phyloP scores from a whole-genome alignment of 2,888 invertebrate species.

The Himalopsyche japonica region DNA sequence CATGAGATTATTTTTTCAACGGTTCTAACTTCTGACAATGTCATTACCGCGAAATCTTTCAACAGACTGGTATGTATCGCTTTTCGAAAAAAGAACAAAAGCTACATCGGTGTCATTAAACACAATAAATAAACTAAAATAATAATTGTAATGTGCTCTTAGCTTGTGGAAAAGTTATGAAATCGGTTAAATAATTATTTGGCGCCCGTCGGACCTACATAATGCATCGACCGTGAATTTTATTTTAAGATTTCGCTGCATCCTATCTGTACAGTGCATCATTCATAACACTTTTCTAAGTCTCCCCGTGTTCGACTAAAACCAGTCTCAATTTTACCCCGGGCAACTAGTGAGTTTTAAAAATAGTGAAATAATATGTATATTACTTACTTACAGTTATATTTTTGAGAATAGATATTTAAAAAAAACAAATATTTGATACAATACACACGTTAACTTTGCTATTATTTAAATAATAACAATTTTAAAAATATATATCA shows the following conservation, averaged over 20 bases:
- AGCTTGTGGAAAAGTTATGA: not conserved
- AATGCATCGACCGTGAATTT: constrained; percentile 29
- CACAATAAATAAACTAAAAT: not conserved
- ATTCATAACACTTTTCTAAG: not conserved
- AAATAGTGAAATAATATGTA: not conserved
- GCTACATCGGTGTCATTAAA: not conserved
- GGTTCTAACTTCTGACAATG: constrained; percentile 19
- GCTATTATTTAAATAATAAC: no score
- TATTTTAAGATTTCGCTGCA: constrained; percentile 25
- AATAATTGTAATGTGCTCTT: not conserved
- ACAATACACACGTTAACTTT: no score
- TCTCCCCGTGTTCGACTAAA: not conserved
- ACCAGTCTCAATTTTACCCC: not conserved
- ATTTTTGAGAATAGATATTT: no score
- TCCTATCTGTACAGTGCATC: constrained; percentile 4
- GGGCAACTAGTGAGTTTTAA: not conserved
- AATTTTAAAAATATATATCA: no score
- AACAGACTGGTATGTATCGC: not conserved
- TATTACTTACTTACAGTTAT: no score
- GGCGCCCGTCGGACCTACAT: constrained; percentile 6
- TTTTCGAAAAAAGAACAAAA: not conserved
- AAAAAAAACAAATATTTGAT: no score
- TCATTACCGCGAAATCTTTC: constrained; percentile 30
- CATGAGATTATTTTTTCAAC: constrained; percentile 14
- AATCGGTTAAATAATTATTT: not conserved